Evolutionary conservation across 1,140 invertebrate genomes (phyloP).

Genomic region (Adelges cooleyi): DNA sequence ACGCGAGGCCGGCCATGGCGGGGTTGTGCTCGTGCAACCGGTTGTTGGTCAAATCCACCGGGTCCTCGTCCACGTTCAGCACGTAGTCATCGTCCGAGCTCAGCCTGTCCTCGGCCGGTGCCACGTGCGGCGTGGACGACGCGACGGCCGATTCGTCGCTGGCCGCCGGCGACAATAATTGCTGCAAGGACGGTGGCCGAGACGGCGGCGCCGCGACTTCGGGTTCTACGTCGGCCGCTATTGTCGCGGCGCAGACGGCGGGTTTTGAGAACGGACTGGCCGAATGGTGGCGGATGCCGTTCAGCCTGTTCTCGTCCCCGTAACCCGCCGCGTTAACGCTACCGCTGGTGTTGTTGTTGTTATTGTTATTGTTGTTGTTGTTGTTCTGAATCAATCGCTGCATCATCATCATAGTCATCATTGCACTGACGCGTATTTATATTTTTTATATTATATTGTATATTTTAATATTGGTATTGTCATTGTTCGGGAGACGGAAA

Average conservation of each 20-base stretch:
- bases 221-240: background rate
- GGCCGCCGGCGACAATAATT: background rate
- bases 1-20: background rate
- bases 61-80: slow-evolving; percentile 30
- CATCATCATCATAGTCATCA: slow-evolving; percentile 35
- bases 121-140: background rate
- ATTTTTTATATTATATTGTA: too few species aligned
- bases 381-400: slow-evolving; percentile 31
- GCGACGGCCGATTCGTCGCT: background rate
- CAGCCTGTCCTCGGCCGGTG: background rate
- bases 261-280: slow-evolving; percentile 10
- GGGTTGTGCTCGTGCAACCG: background rate
- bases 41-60: slow-evolving; percentile 33
- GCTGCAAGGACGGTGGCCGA: background rate
- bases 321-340: background rate
- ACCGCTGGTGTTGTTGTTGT: background rate
- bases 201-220: background rate
- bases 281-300: slow-evolving; percentile 22
- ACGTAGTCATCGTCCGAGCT: slow-evolving; percentile 15
- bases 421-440: background rate
- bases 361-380: slow-evolving; percentile 7
- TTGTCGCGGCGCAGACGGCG: background rate
- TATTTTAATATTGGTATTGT: too few species aligned
- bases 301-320: background rate
- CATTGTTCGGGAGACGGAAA: too few species aligned